These are phyloP conservation scores for Brachynemurus nebulosus DNA, from an alignment of 2,888 invertebrate species.

Conservation along the genomic window DNA sequence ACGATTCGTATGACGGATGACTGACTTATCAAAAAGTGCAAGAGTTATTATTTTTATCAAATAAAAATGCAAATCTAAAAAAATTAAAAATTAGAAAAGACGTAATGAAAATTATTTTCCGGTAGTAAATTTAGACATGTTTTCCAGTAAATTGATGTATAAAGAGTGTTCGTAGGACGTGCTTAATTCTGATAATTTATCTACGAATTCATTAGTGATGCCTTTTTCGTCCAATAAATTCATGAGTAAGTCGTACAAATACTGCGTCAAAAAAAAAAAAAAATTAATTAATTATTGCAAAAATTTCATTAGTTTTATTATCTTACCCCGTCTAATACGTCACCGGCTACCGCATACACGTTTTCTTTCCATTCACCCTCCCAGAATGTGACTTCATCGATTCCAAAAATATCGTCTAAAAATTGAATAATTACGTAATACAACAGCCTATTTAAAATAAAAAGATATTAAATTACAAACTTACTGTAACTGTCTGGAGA, in stretches of 20 bases:
- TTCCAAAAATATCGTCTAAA: conserved; percentile 78
- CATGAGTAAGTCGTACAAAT: conserved; percentile 87
- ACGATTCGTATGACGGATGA: too few species aligned
- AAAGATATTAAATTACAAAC: too few species aligned
- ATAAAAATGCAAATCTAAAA: too few species aligned
- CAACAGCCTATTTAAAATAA: too few species aligned
- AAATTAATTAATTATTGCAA: too few species aligned
- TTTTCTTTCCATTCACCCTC: conserved; percentile 80
- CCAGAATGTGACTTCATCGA: conserved; percentile 84
- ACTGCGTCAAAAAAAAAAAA: conserved; percentile 41
- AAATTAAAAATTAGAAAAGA: too few species aligned
- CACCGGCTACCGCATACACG: conserved; percentile 81
- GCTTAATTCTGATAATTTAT: conserved; percentile 74
- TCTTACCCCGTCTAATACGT: conserved; percentile 87
- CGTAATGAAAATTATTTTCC: conserved; percentile 32
- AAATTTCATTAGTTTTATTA: not conserved
- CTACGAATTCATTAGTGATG: conserved; percentile 81
- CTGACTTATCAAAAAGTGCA: too few species aligned
- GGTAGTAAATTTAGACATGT: conserved; percentile 72
- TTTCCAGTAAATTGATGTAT: conserved; percentile 79
- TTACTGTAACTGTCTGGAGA: too few species aligned
- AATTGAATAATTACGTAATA: conserved; percentile 18
- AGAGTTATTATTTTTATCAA: too few species aligned
- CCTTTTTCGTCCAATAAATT: conserved; percentile 94
- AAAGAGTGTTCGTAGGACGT: conserved; percentile 87